Evolutionary conservation across 2,888 invertebrate genomes (phyloP), one percentile per base, ranked within the genome.

Genomic region (Belgica antarctica): DNA sequence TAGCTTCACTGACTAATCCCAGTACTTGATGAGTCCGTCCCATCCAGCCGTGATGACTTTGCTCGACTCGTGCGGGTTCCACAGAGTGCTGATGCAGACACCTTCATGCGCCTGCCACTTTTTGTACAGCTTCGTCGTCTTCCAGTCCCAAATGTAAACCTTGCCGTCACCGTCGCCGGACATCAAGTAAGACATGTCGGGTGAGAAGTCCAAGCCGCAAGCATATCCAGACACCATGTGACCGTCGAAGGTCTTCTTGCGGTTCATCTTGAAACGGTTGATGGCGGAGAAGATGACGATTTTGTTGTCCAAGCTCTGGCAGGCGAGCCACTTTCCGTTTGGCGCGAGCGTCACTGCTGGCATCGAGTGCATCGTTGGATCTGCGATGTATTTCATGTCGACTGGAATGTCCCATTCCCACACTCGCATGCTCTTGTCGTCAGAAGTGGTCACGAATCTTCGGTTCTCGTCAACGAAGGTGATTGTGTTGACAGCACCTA

Each of bases 321-420:
- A 99, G 0, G 98, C 97, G 72, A 99, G 83, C 98, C 99, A 99
- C 81, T 98, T 98, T 77, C 94, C 93, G 83, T 98, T 98, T 1
- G 97, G 98, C 0, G 97, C 90, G 4, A 90, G 85, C 0, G 95
- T 93, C 0, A 98, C 97, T 0, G 96, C 90, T 0, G 99, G 99
- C 88, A 99, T 94, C 3, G 98, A 97, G 81, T 99, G 99, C 95
- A 99, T 96, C 0, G 94, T 89, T 0, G 99, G 98, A 81, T 99
- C 99, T 1, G 99, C 99, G 73, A 99, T 98, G 80, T 99, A 96
- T 79, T 99, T 99, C 91, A 99, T 99, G 80, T 99, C 99, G 1
- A 99, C 99, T 0, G 94, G 94, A 76, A 94, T 94, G 77, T 94
- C 94, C 98, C 99, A 99, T 83, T 99, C 99, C 99, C 99, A 99